phyloP scores from a whole-genome alignment of 2,797 vertebrate genomes.

The Dicrostonyx torquatus region DNA sequence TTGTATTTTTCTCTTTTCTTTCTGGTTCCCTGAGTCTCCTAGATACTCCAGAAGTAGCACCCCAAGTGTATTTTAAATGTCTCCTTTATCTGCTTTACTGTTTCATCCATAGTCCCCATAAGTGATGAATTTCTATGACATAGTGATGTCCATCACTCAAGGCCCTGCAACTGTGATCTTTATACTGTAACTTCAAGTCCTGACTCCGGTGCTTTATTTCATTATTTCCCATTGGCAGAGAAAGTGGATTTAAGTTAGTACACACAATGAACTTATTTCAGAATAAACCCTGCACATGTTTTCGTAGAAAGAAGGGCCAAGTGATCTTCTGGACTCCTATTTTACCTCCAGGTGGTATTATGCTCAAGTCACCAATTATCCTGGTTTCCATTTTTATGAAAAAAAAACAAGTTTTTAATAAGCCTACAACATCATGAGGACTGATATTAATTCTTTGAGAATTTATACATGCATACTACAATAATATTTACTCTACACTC shows the following conservation, averaged over 20 bases:
- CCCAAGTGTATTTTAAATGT: not conserved
- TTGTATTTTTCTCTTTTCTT: not conserved
- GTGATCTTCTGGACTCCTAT: not conserved
- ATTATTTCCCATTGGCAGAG: not conserved
- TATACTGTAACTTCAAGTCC: not conserved
- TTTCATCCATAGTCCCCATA: not conserved
- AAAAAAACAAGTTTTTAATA: not conserved
- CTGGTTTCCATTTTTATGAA: not conserved
- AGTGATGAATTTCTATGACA: not conserved
- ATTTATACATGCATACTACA: not conserved
- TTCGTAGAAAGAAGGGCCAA: not conserved
- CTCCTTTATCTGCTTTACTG: not conserved
- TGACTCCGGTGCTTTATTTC: not conserved
- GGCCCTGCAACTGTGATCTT: not conserved
- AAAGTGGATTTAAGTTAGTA: not conserved
- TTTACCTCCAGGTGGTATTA: not conserved
- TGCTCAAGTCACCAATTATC: not conserved
- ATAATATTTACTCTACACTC: not conserved
- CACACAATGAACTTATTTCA: not conserved
- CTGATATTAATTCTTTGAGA: not conserved
- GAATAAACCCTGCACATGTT: not conserved
- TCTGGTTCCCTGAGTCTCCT: not conserved
- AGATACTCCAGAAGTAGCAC: not conserved
- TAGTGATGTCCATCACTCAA: not conserved
- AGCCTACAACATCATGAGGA: not conserved